A percentile compares a stretch with the other conserved stretches of the same genome.
These are phyloP conservation scores for Prostheceraeus crozeri DNA, from an alignment of 2,888 invertebrate genomes.

Conservation along the genomic window DNA sequence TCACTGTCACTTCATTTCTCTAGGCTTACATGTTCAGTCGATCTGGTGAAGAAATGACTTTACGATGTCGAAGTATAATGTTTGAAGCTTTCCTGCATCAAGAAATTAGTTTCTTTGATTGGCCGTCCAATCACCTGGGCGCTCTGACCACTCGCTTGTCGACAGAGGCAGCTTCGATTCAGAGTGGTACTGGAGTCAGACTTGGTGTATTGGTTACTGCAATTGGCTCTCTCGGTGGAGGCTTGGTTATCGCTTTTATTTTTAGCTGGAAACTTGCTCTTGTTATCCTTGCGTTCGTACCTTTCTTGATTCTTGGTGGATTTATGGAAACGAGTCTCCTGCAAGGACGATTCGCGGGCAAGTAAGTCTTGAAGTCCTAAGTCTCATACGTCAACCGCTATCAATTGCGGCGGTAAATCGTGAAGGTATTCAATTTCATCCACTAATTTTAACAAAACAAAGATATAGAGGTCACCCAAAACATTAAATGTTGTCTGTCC, in stretches of 20 bases:
- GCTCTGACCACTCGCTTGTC: slow-evolving; percentile 53
- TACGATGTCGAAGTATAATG: slow-evolving; percentile 29
- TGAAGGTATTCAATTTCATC: no score
- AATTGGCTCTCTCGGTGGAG: slow-evolving; percentile 52
- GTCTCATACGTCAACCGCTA: no score
- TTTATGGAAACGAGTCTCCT: slow-evolving; percentile 45
- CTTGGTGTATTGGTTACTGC: slow-evolving; percentile 55
- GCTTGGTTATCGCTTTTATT: slow-evolving; percentile 57
- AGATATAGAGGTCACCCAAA: no score
- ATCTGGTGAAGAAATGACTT: slow-evolving; percentile 71
- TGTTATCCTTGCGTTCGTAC: slow-evolving; percentile 55
- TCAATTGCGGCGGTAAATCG: no score
- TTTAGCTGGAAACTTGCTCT: slow-evolving; percentile 59
- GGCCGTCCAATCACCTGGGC: slow-evolving; percentile 51
- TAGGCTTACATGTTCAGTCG: slow-evolving; percentile 65
- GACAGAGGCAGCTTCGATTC: slow-evolving; percentile 54
- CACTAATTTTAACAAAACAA: no score
- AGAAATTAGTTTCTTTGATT: slow-evolving; percentile 56
- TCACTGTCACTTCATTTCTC: no score
- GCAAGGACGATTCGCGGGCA: no score
- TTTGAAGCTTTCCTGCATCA: slow-evolving; percentile 39
- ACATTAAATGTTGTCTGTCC: no score
- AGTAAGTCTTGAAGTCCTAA: no score
- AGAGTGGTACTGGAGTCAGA: slow-evolving; percentile 57
- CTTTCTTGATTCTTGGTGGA: slow-evolving; percentile 56